A percentile compares a stretch with the other conserved stretches of the same genome.
phyloP scores from a whole-genome alignment of 2,797 vertebrate genomes.

The Eulemur mongoz region DNA sequence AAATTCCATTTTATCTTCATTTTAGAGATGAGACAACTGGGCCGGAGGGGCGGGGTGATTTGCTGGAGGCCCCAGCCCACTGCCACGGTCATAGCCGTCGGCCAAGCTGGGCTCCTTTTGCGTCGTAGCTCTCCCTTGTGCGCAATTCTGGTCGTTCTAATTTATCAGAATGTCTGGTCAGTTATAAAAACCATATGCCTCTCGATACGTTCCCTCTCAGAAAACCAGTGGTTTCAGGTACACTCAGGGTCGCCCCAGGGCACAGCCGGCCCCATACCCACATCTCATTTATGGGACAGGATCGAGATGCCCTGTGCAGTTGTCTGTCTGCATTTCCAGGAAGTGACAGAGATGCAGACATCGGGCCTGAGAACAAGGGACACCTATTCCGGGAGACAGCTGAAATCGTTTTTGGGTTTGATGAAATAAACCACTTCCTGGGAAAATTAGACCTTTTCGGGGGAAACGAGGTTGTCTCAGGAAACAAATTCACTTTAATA shows the following conservation, averaged over 20 bases:
- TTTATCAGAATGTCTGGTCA: conserved; percentile 55
- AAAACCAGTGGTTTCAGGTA: background rate
- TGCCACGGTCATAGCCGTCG: fast-evolving
- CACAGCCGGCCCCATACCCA: background rate
- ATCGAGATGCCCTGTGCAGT: background rate
- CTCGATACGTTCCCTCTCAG: background rate
- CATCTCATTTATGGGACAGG: background rate
- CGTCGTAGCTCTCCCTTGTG: background rate
- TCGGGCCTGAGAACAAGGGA: background rate
- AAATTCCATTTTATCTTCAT: background rate
- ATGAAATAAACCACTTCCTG: conserved; percentile 66
- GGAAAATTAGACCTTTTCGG: conserved; percentile 53
- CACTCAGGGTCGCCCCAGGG: conserved; percentile 49
- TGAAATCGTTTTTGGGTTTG: conserved; percentile 35
- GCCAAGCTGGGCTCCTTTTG: fast-evolving
- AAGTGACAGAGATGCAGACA: background rate
- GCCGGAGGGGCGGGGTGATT: fast-evolving
- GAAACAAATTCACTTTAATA: background rate
- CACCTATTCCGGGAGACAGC: background rate
- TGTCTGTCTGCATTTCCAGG: conserved; percentile 51
- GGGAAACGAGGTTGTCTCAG: background rate
- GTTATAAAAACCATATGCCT: conserved; percentile 41
- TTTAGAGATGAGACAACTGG: background rate
- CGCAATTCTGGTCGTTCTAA: background rate
- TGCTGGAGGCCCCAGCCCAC: background rate